A percentile compares a stretch with the other conserved stretches of the same genome.
These are phyloP conservation scores for Lacerta agilis DNA, from an alignment of 2,797 vertebrate species.

Conservation along the genomic window DNA sequence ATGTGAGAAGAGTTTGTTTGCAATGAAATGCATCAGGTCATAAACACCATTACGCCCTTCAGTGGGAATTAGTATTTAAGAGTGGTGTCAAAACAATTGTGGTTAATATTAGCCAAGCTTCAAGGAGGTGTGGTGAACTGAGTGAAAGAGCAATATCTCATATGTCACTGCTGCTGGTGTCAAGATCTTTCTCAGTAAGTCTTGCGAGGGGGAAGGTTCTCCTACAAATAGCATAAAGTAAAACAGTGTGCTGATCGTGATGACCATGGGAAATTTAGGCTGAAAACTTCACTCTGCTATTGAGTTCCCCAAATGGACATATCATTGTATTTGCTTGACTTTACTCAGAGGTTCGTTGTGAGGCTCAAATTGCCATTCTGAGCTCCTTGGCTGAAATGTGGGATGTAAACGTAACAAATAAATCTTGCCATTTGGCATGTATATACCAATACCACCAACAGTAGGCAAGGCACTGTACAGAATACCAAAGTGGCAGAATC, in stretches of 20 bases:
- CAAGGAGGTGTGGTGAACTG: slow-evolving; percentile 28
- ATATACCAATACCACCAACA: not conserved
- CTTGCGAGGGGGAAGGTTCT: not conserved
- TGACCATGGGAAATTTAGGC: not conserved
- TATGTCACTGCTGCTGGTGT: not conserved
- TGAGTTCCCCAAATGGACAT: too few species aligned
- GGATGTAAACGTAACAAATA: not conserved
- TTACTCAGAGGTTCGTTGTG: not conserved
- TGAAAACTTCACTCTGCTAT: not conserved
- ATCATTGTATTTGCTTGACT: not conserved
- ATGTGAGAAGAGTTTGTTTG: not conserved
- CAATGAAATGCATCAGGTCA: slow-evolving; percentile 33
- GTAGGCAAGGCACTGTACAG: not conserved
- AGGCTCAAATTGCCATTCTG: not conserved
- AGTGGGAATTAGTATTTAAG: not conserved
- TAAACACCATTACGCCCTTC: slow-evolving; percentile 3
- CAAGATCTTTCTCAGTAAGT: slow-evolving; percentile 24
- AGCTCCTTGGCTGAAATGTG: not conserved
- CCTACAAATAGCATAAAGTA: not conserved
- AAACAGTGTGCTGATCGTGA: not conserved
- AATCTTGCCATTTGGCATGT: not conserved
- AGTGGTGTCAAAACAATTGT: slow-evolving; percentile 27
- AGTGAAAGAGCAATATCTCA: not conserved
- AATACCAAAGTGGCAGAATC: not conserved
- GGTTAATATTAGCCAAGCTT: slow-evolving; percentile 32